Conservation (phyloP, 2,797 vertebrate genomes). For the Molossus molossus region DNA sequence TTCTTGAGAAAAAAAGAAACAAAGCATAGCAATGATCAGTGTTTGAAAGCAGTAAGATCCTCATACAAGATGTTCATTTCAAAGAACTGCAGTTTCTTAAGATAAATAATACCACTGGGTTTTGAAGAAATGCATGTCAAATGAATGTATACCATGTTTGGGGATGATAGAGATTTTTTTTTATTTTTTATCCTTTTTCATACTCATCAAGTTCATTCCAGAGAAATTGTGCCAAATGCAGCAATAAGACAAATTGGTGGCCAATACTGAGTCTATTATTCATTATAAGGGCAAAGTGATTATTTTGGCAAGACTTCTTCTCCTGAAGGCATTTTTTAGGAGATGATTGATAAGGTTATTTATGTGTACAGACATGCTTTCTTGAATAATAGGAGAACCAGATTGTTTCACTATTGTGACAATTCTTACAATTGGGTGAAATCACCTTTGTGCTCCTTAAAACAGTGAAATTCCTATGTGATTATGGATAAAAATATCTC, state of each 20-base stretch:
- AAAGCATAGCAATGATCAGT: background rate
- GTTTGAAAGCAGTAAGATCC: background rate
- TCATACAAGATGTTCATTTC: background rate
- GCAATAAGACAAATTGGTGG: slow-evolving; percentile 48
- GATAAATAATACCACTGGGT: slow-evolving; percentile 2
- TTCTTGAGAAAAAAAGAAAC: background rate
- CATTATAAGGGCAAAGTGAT: slow-evolving; percentile 25
- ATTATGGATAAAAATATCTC: slow-evolving; percentile 52
- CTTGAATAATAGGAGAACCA: background rate
- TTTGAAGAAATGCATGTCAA: slow-evolving; percentile 15
- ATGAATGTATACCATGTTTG: background rate
- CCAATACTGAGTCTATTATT: slow-evolving; percentile 52
- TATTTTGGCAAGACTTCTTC: slow-evolving; percentile 63
- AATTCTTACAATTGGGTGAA: slow-evolving; percentile 26
- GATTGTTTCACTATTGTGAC: slow-evolving; percentile 47
- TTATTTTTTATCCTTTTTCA: slow-evolving; percentile 37
- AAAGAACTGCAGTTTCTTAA: background rate
- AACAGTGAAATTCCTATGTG: slow-evolving; percentile 30
- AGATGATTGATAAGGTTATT: slow-evolving; percentile 67
- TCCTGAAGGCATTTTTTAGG: slow-evolving; percentile 53
- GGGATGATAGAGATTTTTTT: background rate
- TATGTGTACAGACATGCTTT: slow-evolving; percentile 44
- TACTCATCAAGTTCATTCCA: slow-evolving; percentile 16
- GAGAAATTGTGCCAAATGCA: slow-evolving; percentile 39
- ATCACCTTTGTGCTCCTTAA: background rate